Evolutionary conservation across 2,888 invertebrate species (phyloP).

Genomic region (Amaurobius ferox): DNA sequence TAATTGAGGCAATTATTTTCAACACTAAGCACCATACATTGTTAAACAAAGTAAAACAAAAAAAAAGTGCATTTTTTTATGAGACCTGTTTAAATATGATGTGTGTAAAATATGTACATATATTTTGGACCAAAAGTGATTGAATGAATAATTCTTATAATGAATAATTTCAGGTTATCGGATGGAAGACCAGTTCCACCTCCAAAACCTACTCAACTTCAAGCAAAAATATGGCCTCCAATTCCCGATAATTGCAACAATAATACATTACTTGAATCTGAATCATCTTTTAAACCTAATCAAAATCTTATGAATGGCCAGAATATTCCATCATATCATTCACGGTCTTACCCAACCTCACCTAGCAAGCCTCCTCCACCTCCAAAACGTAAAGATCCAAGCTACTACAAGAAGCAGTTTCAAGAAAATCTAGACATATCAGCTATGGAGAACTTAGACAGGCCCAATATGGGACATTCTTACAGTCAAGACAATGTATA

Average conservation of each 20-base stretch:
- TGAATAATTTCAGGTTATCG: constrained; percentile 60
- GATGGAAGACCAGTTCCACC: constrained; percentile 85
- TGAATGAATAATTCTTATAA: too few relatives aligned
- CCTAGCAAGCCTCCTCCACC: constrained; percentile 62
- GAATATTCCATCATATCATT: constrained; percentile 26
- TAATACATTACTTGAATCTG: neutral
- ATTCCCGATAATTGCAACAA: neutral
- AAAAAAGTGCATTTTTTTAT: too few relatives aligned
- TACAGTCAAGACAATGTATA: constrained; percentile 59
- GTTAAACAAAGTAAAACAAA: too few relatives aligned
- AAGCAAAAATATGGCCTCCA: constrained; percentile 82
- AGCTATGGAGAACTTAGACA: neutral
- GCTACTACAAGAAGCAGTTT: constrained; percentile 40
- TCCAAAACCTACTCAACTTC: constrained; percentile 94
- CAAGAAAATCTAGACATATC: constrained; percentile 23
- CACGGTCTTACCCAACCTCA: constrained; percentile 58
- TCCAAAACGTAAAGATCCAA: constrained; percentile 44
- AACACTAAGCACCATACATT: too few relatives aligned
- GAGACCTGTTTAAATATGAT: too few relatives aligned
- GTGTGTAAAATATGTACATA: too few relatives aligned
- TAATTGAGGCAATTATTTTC: too few relatives aligned
- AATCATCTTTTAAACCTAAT: neutral
- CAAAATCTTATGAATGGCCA: constrained; percentile 22
- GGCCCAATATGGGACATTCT: constrained; percentile 40
- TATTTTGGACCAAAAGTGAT: too few relatives aligned